These are phyloP conservation scores for Leptinotarsa haldemani DNA, from an alignment of 2,888 invertebrate genomes.

Conservation along the genomic window DNA sequence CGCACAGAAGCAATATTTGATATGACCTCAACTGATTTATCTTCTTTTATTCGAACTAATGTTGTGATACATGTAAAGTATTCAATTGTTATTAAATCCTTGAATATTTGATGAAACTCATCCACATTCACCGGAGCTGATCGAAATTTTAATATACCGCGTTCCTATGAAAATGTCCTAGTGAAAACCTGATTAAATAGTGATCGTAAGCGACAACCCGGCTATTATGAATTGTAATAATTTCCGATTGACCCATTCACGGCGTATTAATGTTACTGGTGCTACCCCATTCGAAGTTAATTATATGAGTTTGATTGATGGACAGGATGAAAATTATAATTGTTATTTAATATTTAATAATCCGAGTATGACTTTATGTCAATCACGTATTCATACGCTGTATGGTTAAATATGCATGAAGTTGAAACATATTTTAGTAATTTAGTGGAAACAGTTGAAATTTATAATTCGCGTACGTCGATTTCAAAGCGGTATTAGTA, in stretches of 20 bases:
- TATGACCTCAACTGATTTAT: too few species aligned
- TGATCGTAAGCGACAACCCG: constrained; percentile 39
- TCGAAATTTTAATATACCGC: neutral
- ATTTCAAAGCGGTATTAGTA: constrained; percentile 37
- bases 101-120: neutral
- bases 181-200: constrained; percentile 20
- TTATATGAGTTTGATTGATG: constrained; percentile 52
- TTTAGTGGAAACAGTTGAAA: constrained; percentile 46
- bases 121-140: neutral
- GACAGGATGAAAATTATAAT: constrained; percentile 59
- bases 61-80: neutral
- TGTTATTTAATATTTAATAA: constrained; percentile 61
- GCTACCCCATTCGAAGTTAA: constrained; percentile 39
- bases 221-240: constrained; percentile 48
- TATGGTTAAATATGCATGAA: constrained; percentile 52
- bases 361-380: constrained; percentile 57
- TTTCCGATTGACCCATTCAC: constrained; percentile 49
- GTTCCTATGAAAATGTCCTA: constrained; percentile 3
- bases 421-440: constrained; percentile 50
- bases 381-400: constrained; percentile 54
- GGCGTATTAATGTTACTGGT: constrained; percentile 32
- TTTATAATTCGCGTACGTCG: constrained; percentile 45
- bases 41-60: too few species aligned
- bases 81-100: neutral
- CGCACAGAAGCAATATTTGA: too few species aligned